Evolutionary conservation across 2,888 invertebrate genomes (phyloP), one percentile per base, ranked within the genome.

Genomic region (Scaptomyza reducta): DNA sequence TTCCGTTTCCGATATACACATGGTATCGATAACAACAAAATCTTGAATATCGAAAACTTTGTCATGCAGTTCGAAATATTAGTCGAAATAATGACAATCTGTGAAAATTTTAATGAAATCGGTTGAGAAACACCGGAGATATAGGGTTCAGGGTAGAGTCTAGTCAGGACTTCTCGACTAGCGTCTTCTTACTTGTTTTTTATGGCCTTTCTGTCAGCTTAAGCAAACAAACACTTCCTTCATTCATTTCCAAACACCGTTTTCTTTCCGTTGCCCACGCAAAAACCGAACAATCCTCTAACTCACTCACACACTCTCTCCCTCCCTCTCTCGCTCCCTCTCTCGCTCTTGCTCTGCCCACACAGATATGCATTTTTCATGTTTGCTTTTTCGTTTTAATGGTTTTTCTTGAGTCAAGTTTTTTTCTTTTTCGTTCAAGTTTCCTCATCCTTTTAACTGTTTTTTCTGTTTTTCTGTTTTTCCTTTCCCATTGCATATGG

Each of bases 171-270:
- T n/a, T n/a, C n/a, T n/a, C n/a, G n/a, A n/a, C n/a, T n/a, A n/a
- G n/a, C n/a, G n/a, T n/a, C n/a, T n/a, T n/a, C n/a, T n/a, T n/a
- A n/a, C n/a, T n/a, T n/a, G n/a, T n/a, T n/a, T 87, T 86, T 79
- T 86, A 79, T 83, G 70, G 66, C 63, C 57, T 50, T 64, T 46
- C 45, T 50, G 54, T 62, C 59, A 80, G 63, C 67, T 65, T 71
- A 62, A 65, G 60, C 72, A 79, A 65, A 60, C 72, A 79, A 81
- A 80, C 69, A 86, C 73, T 86, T 80, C 79, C 80, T 76, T 79
- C 64, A 79, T 71, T 71, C 66, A 79, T 71, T 71, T 70, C 57
- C 47, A 10, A 44, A 14, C 33, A n/a, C 18, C 55, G 47, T 49
- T 40, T 40, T 35, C 5, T 40, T 40, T 16, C 14, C 49, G 18